Conservation (phyloP, 2,888 invertebrate species). For the Ophion ellenae region DNA sequence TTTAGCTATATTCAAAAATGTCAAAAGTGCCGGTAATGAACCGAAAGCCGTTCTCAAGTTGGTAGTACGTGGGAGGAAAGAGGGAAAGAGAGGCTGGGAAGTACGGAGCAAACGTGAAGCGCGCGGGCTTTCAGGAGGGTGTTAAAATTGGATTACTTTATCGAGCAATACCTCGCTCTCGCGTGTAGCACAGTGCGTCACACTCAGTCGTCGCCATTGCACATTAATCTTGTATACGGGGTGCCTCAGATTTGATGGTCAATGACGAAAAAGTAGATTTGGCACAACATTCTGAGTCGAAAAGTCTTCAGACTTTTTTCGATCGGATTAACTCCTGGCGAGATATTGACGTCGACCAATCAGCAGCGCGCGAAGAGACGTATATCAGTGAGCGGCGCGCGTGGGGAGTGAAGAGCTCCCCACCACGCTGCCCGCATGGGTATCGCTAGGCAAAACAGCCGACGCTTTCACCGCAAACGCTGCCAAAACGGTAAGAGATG, state of each 20-base stretch:
- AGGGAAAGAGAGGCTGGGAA: not conserved
- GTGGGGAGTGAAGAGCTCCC: no score
- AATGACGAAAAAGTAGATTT: not conserved
- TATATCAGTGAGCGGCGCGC: no score
- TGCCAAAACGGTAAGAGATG: no score
- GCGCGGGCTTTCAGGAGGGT: constrained; percentile 51
- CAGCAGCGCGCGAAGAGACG: no score
- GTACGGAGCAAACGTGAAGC: constrained; percentile 37
- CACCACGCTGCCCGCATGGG: no score
- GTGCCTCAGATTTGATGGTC: not conserved
- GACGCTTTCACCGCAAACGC: no score
- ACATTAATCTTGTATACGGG: not conserved
- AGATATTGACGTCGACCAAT: no score
- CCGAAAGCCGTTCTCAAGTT: not conserved
- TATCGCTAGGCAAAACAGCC: no score
- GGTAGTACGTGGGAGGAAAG: not conserved
- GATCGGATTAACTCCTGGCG: no score
- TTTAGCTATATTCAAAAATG: constrained; percentile 36
- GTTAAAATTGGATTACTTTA: constrained; percentile 79
- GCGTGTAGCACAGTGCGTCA: constrained; percentile 13
- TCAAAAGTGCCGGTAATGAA: constrained; percentile 13
- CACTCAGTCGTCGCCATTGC: constrained; percentile 36
- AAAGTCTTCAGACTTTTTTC: not conserved
- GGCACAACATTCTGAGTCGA: not conserved
- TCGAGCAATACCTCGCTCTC: constrained; percentile 71